Evolutionary conservation across 1,140 invertebrate genomes (phyloP).

Genomic region (Chrysoperla carnea): DNA sequence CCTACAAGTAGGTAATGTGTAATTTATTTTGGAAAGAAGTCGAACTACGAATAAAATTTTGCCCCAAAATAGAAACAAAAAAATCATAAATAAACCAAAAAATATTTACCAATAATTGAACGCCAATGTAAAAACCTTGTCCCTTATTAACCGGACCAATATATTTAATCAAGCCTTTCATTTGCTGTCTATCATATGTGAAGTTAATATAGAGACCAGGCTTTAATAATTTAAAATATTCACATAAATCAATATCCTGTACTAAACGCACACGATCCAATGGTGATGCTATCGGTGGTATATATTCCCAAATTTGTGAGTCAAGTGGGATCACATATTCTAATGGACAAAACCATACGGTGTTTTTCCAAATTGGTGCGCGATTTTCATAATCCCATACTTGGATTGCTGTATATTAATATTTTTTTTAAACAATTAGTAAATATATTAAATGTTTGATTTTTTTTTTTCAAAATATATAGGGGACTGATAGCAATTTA

Average conservation of each 20-base stretch:
- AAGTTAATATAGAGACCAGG: constrained; percentile 19
- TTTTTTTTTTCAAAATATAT: too few species aligned
- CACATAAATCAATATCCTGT: constrained; percentile 23
- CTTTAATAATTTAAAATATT: constrained; percentile 20
- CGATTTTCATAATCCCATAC: constrained; percentile 10
- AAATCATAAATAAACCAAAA: background rate
- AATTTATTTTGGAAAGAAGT: too few species aligned
- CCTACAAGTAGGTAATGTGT: too few species aligned
- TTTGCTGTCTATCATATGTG: constrained; percentile 15
- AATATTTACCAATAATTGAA: constrained; percentile 32
- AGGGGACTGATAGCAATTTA: too few species aligned
- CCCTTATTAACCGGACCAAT: constrained; percentile 31
- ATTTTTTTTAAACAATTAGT: too few species aligned
- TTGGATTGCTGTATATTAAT: constrained; percentile 4
- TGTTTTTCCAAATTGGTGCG: constrained; percentile 15
- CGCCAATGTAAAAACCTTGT: constrained; percentile 30
- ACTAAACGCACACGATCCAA: constrained; percentile 28
- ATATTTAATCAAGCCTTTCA: constrained; percentile 26
- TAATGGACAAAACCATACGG: constrained; percentile 20
- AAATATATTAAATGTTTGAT: too few species aligned
- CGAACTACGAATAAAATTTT: too few species aligned
- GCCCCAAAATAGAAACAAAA: too few species aligned
- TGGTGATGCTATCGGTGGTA: constrained; percentile 25
- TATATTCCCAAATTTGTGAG: constrained; percentile 25
- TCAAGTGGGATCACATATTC: constrained; percentile 18